Conservation (phyloP, 2,113 vertebrate genomes). For the Alethe castanea region DNA sequence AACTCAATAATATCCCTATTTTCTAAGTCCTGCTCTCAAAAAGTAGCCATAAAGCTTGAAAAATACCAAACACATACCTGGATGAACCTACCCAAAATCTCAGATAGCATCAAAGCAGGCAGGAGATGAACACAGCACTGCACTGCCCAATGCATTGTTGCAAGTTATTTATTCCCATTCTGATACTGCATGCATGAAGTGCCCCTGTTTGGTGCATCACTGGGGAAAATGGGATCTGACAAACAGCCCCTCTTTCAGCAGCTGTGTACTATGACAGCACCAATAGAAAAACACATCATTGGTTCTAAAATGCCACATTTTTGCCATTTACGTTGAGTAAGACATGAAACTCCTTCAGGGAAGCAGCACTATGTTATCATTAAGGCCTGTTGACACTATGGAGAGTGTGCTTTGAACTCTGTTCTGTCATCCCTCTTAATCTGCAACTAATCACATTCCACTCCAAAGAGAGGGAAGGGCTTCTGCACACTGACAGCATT, state of each 20-base stretch:
- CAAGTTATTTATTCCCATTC: conserved; percentile 67
- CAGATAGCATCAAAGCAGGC: background rate
- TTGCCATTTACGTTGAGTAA: conserved; percentile 73
- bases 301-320: conserved; percentile 74
- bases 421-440: conserved; percentile 80
- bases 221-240: conserved; percentile 69
- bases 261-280: conserved; percentile 66
- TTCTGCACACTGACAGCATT: conserved; percentile 65
- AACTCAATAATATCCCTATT: background rate
- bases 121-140: conserved; percentile 44
- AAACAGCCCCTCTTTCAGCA: conserved; percentile 63
- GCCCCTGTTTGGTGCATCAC: conserved; percentile 66
- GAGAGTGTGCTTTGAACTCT: conserved; percentile 64
- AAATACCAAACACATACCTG: background rate
- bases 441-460: conserved; percentile 73
- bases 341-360: conserved; percentile 73
- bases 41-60: background rate
- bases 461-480: conserved; percentile 73
- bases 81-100: background rate
- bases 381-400: conserved; percentile 71
- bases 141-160: conserved; percentile 3
- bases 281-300: conserved; percentile 74
- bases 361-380: conserved; percentile 74
- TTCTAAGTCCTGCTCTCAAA: background rate
- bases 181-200: conserved; percentile 60